Evolutionary conservation across 1,140 invertebrate species (phyloP).

Genomic region (Zophobas atratus): DNA sequence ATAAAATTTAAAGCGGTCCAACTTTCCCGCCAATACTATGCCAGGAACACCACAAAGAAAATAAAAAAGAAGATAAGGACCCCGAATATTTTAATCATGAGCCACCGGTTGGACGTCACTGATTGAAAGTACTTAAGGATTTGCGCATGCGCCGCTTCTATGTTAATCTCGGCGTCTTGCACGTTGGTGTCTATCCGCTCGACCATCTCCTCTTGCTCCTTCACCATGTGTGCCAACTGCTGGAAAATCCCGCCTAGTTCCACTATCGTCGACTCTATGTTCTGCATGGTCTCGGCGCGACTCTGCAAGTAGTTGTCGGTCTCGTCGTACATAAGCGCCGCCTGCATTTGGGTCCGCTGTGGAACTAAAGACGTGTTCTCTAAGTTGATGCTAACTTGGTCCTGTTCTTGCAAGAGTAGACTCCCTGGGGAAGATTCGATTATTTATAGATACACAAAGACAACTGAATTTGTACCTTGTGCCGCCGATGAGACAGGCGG

Average conservation of each 20-base stretch:
- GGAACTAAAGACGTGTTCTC: conserved; percentile 69
- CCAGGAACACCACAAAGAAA: conserved; percentile 97
- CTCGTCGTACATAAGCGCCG: conserved; percentile 86
- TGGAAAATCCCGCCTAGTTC: conserved; percentile 99
- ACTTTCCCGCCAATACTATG: conserved; percentile 69
- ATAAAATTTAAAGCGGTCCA: conserved; percentile 1
- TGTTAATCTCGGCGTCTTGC: conserved; percentile 95
- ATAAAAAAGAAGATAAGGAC: conserved; percentile 99
- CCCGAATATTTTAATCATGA: conserved; percentile 99
- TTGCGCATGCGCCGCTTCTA: conserved; percentile 97
- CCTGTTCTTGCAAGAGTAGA: conserved; percentile 75
- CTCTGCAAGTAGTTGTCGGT: conserved; percentile 92
- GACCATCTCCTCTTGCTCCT: conserved; percentile 99
- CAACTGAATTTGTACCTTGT: conserved; percentile 48
- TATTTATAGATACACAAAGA: neutral
- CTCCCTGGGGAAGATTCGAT: conserved; percentile 60
- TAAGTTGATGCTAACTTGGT: conserved; percentile 85
- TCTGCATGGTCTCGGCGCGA: conserved; percentile 98
- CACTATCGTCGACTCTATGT: conserved; percentile 98
- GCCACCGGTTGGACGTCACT: conserved; percentile 97
- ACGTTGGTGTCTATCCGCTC: conserved; percentile 98
- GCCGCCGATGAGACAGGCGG: conserved; percentile 64
- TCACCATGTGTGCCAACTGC: conserved; percentile 98
- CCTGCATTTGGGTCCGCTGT: conserved; percentile 71
- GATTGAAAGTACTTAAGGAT: conserved; percentile 99